Percentiles rank a stretch among this genome's conserved stretches.
Evolutionary conservation across 2,797 vertebrate genomes (phyloP).

Genomic region (Sebastes kiyomatsui): DNA sequence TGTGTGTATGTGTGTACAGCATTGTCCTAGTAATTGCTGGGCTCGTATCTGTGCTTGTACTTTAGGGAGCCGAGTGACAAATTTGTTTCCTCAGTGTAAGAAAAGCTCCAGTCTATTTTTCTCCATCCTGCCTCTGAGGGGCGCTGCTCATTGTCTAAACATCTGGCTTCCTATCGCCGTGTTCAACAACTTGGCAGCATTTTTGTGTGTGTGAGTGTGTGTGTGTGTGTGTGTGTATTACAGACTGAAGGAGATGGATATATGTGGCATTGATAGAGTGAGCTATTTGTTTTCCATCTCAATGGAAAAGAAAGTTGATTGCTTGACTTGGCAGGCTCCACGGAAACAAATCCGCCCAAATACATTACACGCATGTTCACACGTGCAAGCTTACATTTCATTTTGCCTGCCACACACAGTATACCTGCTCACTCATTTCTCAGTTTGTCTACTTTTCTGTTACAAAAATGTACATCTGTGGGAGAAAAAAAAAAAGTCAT

Average conservation of each 20-base stretch:
- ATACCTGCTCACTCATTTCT: not conserved
- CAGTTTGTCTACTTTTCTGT: not conserved
- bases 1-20: not conserved
- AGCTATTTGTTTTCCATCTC: constrained; percentile 40
- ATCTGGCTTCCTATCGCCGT: constrained; percentile 60
- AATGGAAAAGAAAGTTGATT: constrained; percentile 28
- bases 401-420: not conserved
- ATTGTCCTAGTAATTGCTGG: constrained; percentile 64
- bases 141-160: constrained; percentile 65
- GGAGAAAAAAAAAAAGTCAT: too few relatives aligned
- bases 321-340: constrained; percentile 12
- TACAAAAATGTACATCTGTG: not conserved
- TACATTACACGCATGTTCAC: too few relatives aligned
- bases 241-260: not conserved
- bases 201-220: not conserved
- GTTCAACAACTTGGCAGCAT: constrained; percentile 24
- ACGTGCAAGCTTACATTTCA: not conserved
- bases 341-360: not conserved
- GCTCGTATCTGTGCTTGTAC: constrained; percentile 23
- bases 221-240: not conserved
- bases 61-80: constrained; percentile 16
- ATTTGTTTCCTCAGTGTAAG: constrained; percentile 21
- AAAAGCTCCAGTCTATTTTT: constrained; percentile 29
- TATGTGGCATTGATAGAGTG: constrained; percentile 15
- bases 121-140: constrained; percentile 43